Base-by-base conservation (phyloP, 2,797 vertebrate species). In the Danio jaintianensis region DNA sequence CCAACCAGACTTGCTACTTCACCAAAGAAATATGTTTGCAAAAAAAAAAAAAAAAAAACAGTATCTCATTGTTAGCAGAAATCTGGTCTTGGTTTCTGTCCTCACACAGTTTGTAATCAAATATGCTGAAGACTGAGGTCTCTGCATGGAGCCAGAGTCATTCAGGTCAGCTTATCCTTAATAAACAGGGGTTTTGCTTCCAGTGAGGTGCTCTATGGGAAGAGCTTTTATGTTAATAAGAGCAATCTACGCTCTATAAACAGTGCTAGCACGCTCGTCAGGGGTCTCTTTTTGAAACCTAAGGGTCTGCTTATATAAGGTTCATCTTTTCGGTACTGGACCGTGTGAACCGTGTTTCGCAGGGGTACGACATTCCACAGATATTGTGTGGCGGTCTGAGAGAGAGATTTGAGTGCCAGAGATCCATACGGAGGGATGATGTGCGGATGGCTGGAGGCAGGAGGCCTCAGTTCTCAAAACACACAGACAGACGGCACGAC, bases 261-360 rank as follows among this genome's bases (percentile, higher is more conserved):
- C 79, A 58, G 86, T 66, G 83, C 20, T 56, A 40, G 58, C 2
- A 16, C 13, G 15, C 48, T 15, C 75, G 81, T 80, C 69, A 79
- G 83, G 82, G 85, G 78, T 76, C 84, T 59, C 69, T 77, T 77
- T 87, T 86, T 86, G 79, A 82, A 75, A 74, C 45, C 69, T 83
- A 36, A 52, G n/a, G 84, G 84, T 89, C 42, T 92, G 91, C 90
- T 90, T 85, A 88, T 87, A 86, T 81, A 89, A 83, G 88, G 83
- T 82, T 50, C 22, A 74, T 86, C 89, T 88, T 91, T 88, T 89
- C 80, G 59, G 78, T 81, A 29, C 81, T 55, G 22, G 62, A 80
- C 86, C 80, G 88, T 86, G 87, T 69, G 84, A 88, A 48, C 67
- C 77, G 82, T 68, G 83, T 85, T 83, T 83, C 74, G 56, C 81